phyloP scores from a whole-genome alignment of 2,113 vertebrate species.

The Himantopus leucocephalus region DNA sequence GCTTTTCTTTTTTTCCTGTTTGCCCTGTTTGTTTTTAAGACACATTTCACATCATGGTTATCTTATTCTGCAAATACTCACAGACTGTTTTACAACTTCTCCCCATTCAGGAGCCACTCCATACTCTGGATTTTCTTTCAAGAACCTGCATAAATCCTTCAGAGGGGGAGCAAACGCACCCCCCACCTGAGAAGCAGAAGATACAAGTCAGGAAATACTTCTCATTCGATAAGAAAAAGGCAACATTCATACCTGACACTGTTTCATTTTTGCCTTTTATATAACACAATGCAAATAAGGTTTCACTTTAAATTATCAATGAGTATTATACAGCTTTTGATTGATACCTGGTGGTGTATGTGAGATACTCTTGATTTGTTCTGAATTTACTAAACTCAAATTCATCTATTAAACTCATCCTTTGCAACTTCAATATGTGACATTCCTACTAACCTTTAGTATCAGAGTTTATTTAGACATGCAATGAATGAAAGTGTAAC shows the following conservation, averaged over 20 bases:
- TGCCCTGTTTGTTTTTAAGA: neutral
- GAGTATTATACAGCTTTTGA: neutral
- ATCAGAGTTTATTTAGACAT: neutral
- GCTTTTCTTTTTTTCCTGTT: neutral
- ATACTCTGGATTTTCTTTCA: constrained; percentile 97
- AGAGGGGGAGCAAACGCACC: constrained; percentile 96
- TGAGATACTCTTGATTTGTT: neutral
- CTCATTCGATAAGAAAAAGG: neutral
- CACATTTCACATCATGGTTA: neutral
- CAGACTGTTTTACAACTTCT: constrained; percentile 96
- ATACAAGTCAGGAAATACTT: neutral
- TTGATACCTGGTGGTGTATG: neutral
- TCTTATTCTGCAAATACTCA: constrained; percentile 72
- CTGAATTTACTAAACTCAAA: neutral
- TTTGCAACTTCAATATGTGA: neutral
- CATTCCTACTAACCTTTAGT: neutral
- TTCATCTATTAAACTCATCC: neutral
- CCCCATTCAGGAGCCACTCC: constrained; percentile 98
- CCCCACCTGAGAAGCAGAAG: constrained; percentile 82
- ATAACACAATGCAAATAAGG: neutral
- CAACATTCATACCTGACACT: neutral
- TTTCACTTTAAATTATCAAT: neutral
- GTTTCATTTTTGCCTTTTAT: neutral
- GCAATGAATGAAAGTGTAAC: neutral
- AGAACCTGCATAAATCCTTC: constrained; percentile 94